Percentiles rank a stretch among this genome's conserved stretches.
These are phyloP conservation scores for Phrynocephalus guinanensis DNA, from an alignment of 2,797 vertebrate species.

Conservation along the genomic window DNA sequence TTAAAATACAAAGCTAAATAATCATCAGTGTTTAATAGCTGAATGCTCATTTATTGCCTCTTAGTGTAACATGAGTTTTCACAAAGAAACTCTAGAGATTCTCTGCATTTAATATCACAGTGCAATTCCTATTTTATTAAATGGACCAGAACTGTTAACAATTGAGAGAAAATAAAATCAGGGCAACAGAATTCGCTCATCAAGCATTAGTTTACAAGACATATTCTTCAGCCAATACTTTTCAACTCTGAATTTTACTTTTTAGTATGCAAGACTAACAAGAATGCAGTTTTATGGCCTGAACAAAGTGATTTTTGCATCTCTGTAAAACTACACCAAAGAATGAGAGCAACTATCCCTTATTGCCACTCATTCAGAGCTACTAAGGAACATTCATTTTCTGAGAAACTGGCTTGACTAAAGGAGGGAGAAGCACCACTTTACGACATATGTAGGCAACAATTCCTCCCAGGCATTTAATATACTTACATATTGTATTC, in stretches of 20 bases:
- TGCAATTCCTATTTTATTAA: slow-evolving; percentile 40
- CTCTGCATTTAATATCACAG: slow-evolving; percentile 15
- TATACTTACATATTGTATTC: slow-evolving; percentile 50
- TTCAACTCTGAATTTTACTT: slow-evolving; percentile 29
- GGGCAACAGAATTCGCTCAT: slow-evolving; percentile 32
- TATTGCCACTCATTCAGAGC: slow-evolving; percentile 82
- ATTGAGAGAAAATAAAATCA: slow-evolving; percentile 52
- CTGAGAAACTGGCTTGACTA: slow-evolving; percentile 78
- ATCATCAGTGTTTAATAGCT: not conserved
- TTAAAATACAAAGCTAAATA: slow-evolving; percentile 34
- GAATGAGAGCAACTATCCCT: slow-evolving; percentile 74
- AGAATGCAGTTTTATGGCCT: slow-evolving; percentile 64
- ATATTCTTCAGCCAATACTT: slow-evolving; percentile 49
- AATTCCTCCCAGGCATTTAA: slow-evolving; percentile 54
- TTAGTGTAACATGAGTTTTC: not conserved
- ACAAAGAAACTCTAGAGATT: slow-evolving; percentile 26
- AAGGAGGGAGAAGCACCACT: slow-evolving; percentile 71
- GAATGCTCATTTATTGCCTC: not conserved
- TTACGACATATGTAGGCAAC: slow-evolving; percentile 74
- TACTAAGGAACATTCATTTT: slow-evolving; percentile 78
- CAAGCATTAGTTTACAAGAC: slow-evolving; percentile 39
- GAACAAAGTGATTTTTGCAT: slow-evolving; percentile 76
- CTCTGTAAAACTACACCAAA: slow-evolving; percentile 74
- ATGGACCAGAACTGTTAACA: slow-evolving; percentile 12
- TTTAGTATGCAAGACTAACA: slow-evolving; percentile 53